Evolutionary conservation across 1,140 invertebrate species (phyloP), one percentile per base, ranked within the genome.

Genomic region (Sitobion miscanthi): DNA sequence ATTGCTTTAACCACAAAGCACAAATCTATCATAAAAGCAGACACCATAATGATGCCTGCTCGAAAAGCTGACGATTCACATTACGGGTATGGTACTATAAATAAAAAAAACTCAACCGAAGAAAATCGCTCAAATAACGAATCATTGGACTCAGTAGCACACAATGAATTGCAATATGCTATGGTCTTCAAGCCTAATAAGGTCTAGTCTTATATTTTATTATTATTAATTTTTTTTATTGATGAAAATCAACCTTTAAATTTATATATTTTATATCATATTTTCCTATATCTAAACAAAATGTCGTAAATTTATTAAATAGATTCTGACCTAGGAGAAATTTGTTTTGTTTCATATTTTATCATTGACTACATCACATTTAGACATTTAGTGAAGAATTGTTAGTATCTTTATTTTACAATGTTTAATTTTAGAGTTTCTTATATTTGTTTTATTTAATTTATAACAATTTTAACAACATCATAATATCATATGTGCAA

Each of bases 171-270:
- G 90, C 97, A 97, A 94, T 98, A 98, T 95, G 97, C 97, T 86
- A 96, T 98, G 94, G 96, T 98, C 83, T 97, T 97, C 94, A 97
- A 97, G 95, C 96, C 97, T 95, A 98, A 97, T 96, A 96, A 96
- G 95, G 97, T 97, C 85, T 94, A 93, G 88, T 90, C 88, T 77
- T 77, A 90, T 47, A 38, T 86, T 86, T 47, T 90, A 57, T 90
- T 11, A 47, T 35, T 87, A n/a, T 90, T 90, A 42, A 30, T 90
- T n/a, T 86, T 47, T 87, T 17, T n/a, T 35, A 52, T 87, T 52
- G 14, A 87, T 85, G 23, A 85, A n/a, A 54, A 89, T 54, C 6
- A 30, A 52, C 20, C 3, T 88, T 23, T 23, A 89, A 42, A 38
- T 89, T 57, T 57, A 89, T 57, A 54, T 89, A 49, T 86, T 49